These are phyloP conservation scores for Cotesia typhae DNA, from an alignment of 1,140 invertebrate species.

Conservation along the genomic window DNA sequence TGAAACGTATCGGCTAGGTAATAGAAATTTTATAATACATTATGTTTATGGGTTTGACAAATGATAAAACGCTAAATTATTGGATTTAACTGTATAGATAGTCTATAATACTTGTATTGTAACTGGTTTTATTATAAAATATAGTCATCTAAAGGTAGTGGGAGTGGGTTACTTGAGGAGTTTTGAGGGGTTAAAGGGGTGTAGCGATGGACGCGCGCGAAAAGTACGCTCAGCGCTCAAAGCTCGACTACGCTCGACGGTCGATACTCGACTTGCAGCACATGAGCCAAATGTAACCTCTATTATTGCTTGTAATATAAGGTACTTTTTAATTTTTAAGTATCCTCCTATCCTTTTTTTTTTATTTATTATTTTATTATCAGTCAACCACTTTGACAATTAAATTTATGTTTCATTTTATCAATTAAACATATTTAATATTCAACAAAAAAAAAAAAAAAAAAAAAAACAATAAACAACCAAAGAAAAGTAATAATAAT, in stretches of 20 bases:
- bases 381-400: background rate
- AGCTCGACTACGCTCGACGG: constrained; percentile 42
- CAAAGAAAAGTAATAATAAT: no score
- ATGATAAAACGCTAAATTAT: constrained; percentile 35
- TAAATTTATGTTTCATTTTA: background rate
- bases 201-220: constrained; percentile 34
- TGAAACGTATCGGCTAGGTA: no score
- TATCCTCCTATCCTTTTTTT: constrained; percentile 23
- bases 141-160: no score
- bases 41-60: constrained; percentile 35
- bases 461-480: no score
- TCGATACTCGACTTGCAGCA: constrained; percentile 48
- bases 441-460: no score
- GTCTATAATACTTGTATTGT: no score
- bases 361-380: background rate
- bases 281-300: constrained; percentile 28
- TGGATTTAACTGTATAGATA: background rate
- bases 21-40: constrained; percentile 17
- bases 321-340: constrained; percentile 25
- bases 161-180: constrained; percentile 7
- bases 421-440: background rate
- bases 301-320: background rate
- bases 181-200: constrained; percentile 21
- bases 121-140: no score
- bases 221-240: constrained; percentile 28